Base-by-base conservation (phyloP, 2,888 invertebrate genomes). In the Schizaphis graminum region DNA sequence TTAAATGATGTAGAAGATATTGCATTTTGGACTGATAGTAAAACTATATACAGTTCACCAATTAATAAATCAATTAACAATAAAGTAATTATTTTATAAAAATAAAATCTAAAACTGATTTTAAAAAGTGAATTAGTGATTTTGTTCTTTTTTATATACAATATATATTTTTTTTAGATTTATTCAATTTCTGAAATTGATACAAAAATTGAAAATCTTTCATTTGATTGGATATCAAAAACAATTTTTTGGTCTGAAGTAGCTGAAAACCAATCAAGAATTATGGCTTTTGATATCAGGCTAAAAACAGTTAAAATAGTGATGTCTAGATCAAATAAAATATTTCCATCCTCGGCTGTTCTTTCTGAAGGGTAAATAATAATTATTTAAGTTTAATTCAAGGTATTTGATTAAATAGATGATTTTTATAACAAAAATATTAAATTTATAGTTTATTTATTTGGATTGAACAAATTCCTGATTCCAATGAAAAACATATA, bases 171-270 rank as follows among this genome's bases (percentile, higher is more conserved):
- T 61, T 85, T 35, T 49, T 67, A 94, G 94, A 67, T 94, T 67
- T 91, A 94, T 61, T 85, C 94, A 28, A 86, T 86, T 49, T 11
- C 13, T 86, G 35, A 85, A 61, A 41, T 67, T 41, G 47, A 86
- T 26, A 28, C n/a, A n/a, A 53, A 86, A n/a, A 94, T 94, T 67
- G 94, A 91, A 67, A 94, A 94, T n/a, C 86, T 94, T 41, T 97
- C 98, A 3, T 96, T 98, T 0, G 99, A 99, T 96, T 99, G 99
- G 99, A 97, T 99, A 87, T 97, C 98, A 91, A 97, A 98, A 91
- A 97, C 97, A 89, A 96, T 99, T 13, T 99, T 98, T 96, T 98
- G 98, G 97, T 97, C 97, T 0, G 98, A 98, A 96, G 95, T 96
- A 44, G 95, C 95, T 95, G 94, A 95, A 95, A 85, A 95, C 95